These are phyloP conservation scores for Drosophila gunungcola DNA, from an alignment of 1,140 invertebrate species.

Conservation along the genomic window DNA sequence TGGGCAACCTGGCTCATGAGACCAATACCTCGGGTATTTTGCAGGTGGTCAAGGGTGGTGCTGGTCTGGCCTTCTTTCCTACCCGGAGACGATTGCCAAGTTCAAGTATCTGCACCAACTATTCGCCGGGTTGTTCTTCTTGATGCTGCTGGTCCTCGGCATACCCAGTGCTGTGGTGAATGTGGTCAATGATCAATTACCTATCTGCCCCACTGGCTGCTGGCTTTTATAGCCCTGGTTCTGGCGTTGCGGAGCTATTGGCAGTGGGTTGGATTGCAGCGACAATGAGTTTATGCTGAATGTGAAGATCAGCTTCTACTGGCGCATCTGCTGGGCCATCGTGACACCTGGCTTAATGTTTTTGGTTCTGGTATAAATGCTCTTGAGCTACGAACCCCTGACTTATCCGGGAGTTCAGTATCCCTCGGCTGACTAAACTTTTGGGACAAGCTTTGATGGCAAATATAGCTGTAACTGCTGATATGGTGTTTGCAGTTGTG, in stretches of 20 bases:
- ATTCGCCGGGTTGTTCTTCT: constrained; percentile 95
- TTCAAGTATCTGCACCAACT: constrained; percentile 91
- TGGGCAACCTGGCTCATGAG: constrained; percentile 90
- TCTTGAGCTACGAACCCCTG: constrained; percentile 86
- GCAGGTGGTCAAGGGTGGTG: constrained; percentile 87
- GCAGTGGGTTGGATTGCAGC: constrained; percentile 89
- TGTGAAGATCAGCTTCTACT: constrained; percentile 89
- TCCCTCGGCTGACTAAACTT: constrained; percentile 85
- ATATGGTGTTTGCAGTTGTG: no score
- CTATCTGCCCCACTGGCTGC: constrained; percentile 86
- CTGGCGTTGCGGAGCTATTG: constrained; percentile 89
- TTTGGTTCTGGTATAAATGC: constrained; percentile 88
- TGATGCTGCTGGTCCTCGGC: constrained; percentile 92
- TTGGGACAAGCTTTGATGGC: no score
- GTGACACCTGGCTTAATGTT: constrained; percentile 91
- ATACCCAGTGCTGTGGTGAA: constrained; percentile 89
- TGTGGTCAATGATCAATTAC: constrained; percentile 90
- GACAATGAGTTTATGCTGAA: constrained; percentile 91
- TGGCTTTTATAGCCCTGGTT: constrained; percentile 91
- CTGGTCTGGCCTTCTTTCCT: constrained; percentile 91
- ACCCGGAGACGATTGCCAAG: constrained; percentile 95
- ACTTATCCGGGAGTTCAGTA: constrained; percentile 85
- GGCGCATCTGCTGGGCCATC: constrained; percentile 93
- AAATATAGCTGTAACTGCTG: no score
- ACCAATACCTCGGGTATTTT: constrained; percentile 85